These are phyloP conservation scores for Etheostoma nigrum DNA, from an alignment of 2,797 vertebrate species.

Conservation along the genomic window DNA sequence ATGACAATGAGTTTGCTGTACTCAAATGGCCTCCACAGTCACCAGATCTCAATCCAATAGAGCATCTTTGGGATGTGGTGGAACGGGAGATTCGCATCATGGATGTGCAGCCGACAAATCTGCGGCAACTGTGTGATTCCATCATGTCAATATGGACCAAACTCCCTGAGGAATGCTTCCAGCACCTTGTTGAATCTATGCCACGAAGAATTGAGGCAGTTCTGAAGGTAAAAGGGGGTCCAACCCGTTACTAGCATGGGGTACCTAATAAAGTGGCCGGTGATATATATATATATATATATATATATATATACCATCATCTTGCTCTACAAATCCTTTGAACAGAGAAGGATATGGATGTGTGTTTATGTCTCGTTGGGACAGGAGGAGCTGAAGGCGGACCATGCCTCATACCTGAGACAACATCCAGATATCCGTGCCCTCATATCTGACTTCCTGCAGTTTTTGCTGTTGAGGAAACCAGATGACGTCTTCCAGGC, in stretches of 20 bases:
- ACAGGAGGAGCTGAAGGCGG: conserved; percentile 89
- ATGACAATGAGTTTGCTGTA: too few species aligned
- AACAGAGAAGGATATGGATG: not conserved
- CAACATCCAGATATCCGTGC: conserved; percentile 89
- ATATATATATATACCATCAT: not conserved
- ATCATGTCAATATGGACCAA: conserved; percentile 31
- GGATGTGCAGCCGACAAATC: conserved; percentile 62
- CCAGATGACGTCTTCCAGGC: conserved; percentile 88
- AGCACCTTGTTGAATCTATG: too few species aligned
- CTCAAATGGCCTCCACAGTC: too few species aligned
- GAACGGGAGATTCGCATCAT: too few species aligned
- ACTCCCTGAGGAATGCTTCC: not conserved
- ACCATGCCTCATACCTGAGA: conserved; percentile 85
- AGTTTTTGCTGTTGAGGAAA: conserved; percentile 89
- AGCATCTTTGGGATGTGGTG: too few species aligned
- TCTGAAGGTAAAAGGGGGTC: too few species aligned
- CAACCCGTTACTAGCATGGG: too few species aligned
- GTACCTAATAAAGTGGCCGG: too few species aligned
- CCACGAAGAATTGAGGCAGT: too few species aligned
- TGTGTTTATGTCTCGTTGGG: conserved; percentile 1
- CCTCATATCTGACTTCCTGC: conserved; percentile 91
- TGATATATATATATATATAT: too few species aligned
- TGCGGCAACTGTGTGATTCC: conserved; percentile 35
- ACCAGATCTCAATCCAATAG: too few species aligned
- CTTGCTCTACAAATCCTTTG: not conserved